Conservation (phyloP, 2,888 invertebrate genomes). For the Ophion ventricosus region DNA sequence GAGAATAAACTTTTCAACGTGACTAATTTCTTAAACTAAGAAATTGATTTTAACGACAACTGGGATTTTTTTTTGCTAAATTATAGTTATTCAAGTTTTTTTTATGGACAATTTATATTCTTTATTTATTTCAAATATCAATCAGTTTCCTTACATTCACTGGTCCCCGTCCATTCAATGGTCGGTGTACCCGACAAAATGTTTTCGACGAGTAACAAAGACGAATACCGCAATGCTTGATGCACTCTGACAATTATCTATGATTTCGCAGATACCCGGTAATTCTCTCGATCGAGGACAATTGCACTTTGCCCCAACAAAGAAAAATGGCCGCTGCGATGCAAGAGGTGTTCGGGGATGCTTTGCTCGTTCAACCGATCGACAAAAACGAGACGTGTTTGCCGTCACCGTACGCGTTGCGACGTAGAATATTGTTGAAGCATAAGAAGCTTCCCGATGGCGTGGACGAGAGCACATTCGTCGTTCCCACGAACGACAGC, state of each 20-base stretch:
- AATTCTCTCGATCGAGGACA: constrained; percentile 96
- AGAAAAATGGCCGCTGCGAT: constrained; percentile 94
- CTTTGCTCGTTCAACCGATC: constrained; percentile 90
- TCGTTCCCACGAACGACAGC: constrained; percentile 86
- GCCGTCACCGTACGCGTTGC: constrained; percentile 93
- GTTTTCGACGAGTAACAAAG: no score
- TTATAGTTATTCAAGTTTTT: no score
- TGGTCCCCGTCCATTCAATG: no score
- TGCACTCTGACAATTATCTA: background rate
- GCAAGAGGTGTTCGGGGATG: constrained; percentile 94
- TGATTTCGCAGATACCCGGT: constrained; percentile 88
- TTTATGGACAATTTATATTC: no score
- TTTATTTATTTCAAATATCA: no score
- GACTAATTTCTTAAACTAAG: no score
- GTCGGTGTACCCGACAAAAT: no score
- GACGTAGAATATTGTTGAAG: constrained; percentile 91
- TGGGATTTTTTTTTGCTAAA: no score
- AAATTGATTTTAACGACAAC: no score
- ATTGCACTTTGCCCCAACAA: constrained; percentile 95
- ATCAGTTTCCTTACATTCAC: no score
- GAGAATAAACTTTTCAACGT: no score
- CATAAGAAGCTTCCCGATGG: constrained; percentile 97
- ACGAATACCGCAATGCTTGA: background rate
- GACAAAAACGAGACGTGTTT: constrained; percentile 91
- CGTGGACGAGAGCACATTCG: constrained; percentile 89